phyloP scores from a whole-genome alignment of 2,888 invertebrate species.

The Ellobium chinense region DNA sequence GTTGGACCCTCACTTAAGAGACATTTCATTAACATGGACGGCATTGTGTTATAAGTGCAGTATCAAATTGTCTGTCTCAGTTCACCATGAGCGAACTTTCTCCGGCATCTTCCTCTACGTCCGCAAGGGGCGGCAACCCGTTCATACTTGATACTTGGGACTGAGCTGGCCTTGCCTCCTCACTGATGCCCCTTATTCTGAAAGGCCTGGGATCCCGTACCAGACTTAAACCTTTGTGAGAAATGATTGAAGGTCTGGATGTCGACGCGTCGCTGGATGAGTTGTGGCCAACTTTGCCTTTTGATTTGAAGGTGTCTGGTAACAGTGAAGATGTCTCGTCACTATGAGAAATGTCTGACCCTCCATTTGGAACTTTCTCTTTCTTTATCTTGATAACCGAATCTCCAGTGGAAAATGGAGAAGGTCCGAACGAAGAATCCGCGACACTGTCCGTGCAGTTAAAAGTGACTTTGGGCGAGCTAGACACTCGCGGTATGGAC shows the following conservation, averaged over 20 bases:
- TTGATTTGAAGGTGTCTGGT: neutral
- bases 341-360: neutral
- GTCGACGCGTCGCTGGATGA: neutral
- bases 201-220: neutral
- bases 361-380: neutral
- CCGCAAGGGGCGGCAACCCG: neutral
- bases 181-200: neutral
- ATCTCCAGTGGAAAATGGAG: neutral
- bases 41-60: too few species aligned
- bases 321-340: neutral
- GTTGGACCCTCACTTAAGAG: too few species aligned
- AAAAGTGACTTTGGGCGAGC: slow-evolving; percentile 33
- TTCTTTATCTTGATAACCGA: neutral
- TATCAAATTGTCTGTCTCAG: too few species aligned
- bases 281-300: neutral
- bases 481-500: slow-evolving; percentile 24
- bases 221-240: neutral
- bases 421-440: neutral
- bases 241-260: neutral
- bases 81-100: neutral
- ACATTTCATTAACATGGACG: too few species aligned
- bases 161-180: neutral
- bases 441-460: neutral
- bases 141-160: neutral
- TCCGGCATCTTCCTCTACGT: neutral